Percentiles rank a stretch among this genome's conserved stretches.
Conservation (phyloP, 1,140 invertebrate genomes). For the Sweltsa coloradensis region DNA sequence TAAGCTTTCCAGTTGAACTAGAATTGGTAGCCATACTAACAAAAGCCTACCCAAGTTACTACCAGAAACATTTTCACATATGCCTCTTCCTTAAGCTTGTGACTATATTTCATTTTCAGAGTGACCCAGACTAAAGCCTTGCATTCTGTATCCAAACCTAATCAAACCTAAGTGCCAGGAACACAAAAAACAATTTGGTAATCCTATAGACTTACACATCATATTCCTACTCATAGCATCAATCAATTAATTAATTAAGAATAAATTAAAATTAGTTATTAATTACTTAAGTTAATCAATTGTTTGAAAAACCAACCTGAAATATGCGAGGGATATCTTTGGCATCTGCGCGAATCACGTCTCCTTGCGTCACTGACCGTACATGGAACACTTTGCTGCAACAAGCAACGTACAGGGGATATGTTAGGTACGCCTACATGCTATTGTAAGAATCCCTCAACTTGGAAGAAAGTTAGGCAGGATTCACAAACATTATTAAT, state of each 20-base stretch:
- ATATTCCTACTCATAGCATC: neutral
- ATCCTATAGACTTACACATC: neutral
- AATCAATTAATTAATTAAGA: neutral
- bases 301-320: conserved; percentile 47
- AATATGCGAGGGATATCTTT: conserved; percentile 99
- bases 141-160: no score
- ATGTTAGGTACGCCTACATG: neutral
- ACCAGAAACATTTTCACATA: no score
- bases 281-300: neutral
- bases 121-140: no score
- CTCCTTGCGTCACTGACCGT: conserved; percentile 92
- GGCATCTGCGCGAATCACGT: conserved; percentile 94
- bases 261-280: neutral
- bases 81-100: no score
- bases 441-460: no score
- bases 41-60: no score
- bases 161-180: no score
- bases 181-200: no score
- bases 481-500: conserved; percentile 8
- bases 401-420: conserved; percentile 17
- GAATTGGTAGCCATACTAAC: no score
- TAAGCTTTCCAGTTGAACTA: no score
- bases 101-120: no score
- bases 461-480: no score
- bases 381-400: conserved; percentile 96